Evolutionary conservation across 2,113 vertebrate genomes (phyloP), one percentile per base, ranked within the genome.

Genomic region (Dendrocopos noguchii): DNA sequence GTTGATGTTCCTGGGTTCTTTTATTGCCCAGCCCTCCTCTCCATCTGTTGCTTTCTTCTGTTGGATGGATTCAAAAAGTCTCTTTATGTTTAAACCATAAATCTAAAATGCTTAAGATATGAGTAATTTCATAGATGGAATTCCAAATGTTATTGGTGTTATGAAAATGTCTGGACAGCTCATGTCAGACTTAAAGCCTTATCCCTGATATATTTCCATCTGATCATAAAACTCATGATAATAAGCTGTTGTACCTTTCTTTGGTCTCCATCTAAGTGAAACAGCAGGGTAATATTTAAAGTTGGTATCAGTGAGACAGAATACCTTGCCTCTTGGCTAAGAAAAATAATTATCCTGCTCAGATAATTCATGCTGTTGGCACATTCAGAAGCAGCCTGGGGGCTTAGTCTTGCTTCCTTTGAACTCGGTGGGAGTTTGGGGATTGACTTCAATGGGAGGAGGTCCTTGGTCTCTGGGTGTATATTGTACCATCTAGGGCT

Each of bases 261-360:
- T 95, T 73, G 29, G 79, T 91, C 87, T 93, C 89, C 89, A 12
- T 55, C 92, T 89, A 82, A 96, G 76, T 88, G 93, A 88, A 95
- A 83, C 94, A 95, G 93, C 74, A 63, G 88, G 77, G 80, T 52
- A 61, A 65, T 84, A 88, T 95, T 96, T 96, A 84, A 94, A 80
- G 94, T 95, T 95, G 91, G 42, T 91, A 91, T 95, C 93, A 36
- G 10, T 63, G 93, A 95, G 93, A 93, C 73, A 85, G 91, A 93
- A 79, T 95, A 94, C 91, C 80, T 96, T 96, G 90, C 91, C 89
- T 95, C 86, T 93, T 94, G 96, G 97, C 96, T 96, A 95, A 94
- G 95, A 95, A 97, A 98, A 97, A 96, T 91, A 95, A 91, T 24
- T 94, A 83, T 56, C 94, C 94, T 67, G 79, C 96, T 96, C 86